Evolutionary conservation across 2,797 vertebrate genomes (phyloP), one percentile per base, ranked within the genome.

Genomic region (Enteromius thamalakanensis): DNA sequence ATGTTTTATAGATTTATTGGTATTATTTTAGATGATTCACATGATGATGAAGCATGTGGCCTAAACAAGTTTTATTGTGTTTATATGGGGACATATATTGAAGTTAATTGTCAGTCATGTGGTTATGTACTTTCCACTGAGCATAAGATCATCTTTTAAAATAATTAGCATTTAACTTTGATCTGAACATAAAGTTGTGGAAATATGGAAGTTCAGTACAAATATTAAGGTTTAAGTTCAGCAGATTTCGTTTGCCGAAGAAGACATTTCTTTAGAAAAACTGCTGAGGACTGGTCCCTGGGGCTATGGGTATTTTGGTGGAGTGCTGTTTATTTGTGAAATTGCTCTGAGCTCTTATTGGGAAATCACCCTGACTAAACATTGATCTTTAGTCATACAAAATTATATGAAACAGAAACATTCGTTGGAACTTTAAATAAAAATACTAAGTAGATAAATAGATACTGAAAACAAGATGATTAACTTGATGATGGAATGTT

Each of bases 311-410:
- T 75, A 15, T 58, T 60, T 64, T 64, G 7, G 34, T 42, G 37
- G 49, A 37, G 49, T 19, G 23, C 26, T 10, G 14, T 42, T 23
- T 42, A 62, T 62, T 77, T 62, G n/a, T 45, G 37, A 62, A 29
- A n/a, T 12, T 21, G 75, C 8, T 62, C 55, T 62, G 51, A 62
- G 37, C 40, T 64, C 7, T 70, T 58, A 42, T 29, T 70, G 45
- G 47, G 49, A 68, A 70, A 80, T 71, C 37, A 71, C 51, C 37
- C 6, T 80, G 21, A 15, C 49, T 67, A 34, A 51, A 26, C 23
- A 64, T 29, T 47, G 23, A 64, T 47, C 23, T 76, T 76, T 29
- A 42, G 15, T 29, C 75, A 64, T 32, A 34, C 62, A 64, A 64
- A 32, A 67, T 15, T 14, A 17, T 21, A 17, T 17, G 21, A 45